Evolutionary conservation across 2,113 vertebrate species (phyloP).

Genomic region (Trichomycterus rosablanca): DNA sequence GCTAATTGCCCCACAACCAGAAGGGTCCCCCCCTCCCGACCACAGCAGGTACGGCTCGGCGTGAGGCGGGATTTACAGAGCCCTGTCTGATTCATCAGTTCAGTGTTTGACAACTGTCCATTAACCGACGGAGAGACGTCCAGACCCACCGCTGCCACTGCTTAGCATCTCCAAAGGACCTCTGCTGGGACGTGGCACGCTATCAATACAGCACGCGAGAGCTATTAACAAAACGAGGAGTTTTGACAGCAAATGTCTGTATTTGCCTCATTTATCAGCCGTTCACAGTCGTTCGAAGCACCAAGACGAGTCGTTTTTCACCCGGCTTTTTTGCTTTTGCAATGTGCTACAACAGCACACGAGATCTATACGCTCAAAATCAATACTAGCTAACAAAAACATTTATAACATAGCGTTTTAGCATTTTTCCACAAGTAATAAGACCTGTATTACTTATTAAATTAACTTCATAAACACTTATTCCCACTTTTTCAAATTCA

Average conservation of each 20-base stretch:
- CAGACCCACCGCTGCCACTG: conserved; percentile 26
- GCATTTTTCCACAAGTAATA: no score
- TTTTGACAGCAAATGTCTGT: conserved; percentile 42
- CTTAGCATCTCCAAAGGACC: conserved; percentile 22
- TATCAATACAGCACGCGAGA: conserved; percentile 51
- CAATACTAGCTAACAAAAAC: no score
- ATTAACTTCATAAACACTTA: no score
- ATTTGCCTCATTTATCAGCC: conserved; percentile 38
- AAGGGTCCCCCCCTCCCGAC: conserved; percentile 41
- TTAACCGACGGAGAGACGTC: conserved; percentile 47
- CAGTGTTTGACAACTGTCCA: conserved; percentile 51
- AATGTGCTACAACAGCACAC: no score
- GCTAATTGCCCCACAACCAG: conserved; percentile 48
- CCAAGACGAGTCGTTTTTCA: no score
- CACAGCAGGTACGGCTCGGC: conserved; percentile 13
- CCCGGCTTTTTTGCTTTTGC: no score
- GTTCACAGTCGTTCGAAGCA: conserved; percentile 15
- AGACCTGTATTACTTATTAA: no score
- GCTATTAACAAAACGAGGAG: conserved; percentile 50
- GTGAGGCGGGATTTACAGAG: conserved; percentile 38
- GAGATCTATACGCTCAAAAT: no score
- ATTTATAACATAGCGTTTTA: no score
- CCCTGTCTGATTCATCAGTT: conserved; percentile 43
- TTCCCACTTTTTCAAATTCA: no score
- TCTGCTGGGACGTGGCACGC: conserved; percentile 46